Evolutionary conservation across 2,888 invertebrate species (phyloP).

Genomic region (Punctoribates punctum): DNA sequence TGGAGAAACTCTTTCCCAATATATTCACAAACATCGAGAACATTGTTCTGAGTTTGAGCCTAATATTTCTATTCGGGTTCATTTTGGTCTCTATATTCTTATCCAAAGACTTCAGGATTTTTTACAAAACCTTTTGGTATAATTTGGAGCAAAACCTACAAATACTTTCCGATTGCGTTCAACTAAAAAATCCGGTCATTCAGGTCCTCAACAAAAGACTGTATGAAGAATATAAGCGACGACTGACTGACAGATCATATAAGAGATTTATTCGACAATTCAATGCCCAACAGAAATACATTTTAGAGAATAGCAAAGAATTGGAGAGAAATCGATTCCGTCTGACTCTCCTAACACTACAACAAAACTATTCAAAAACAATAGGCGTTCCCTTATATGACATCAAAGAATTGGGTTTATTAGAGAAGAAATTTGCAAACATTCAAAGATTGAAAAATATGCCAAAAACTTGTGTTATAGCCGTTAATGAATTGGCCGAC

Average conservation of each 20-base stretch:
- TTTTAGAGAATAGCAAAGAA: background rate
- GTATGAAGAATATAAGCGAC: background rate
- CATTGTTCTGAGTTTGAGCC: background rate
- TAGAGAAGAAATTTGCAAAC: background rate
- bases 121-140: background rate
- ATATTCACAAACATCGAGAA: background rate
- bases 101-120: background rate
- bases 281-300: background rate
- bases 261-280: background rate
- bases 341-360: conserved; percentile 1
- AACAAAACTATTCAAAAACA: background rate
- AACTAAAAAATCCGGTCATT: conserved; percentile 15
- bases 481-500: background rate
- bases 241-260: background rate
- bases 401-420: background rate
- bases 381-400: conserved; percentile 13
- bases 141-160: background rate
- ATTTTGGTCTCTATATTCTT: background rate
- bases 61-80: background rate
- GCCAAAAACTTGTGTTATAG: conserved; percentile 13
- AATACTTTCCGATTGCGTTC: background rate
- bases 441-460: background rate
- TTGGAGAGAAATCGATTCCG: conserved; percentile 1
- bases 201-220: conserved; percentile 1
- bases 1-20: background rate